Conservation (phyloP, 92 coral and sea anemone genomes). For the Zoanthus sociatus region DNA sequence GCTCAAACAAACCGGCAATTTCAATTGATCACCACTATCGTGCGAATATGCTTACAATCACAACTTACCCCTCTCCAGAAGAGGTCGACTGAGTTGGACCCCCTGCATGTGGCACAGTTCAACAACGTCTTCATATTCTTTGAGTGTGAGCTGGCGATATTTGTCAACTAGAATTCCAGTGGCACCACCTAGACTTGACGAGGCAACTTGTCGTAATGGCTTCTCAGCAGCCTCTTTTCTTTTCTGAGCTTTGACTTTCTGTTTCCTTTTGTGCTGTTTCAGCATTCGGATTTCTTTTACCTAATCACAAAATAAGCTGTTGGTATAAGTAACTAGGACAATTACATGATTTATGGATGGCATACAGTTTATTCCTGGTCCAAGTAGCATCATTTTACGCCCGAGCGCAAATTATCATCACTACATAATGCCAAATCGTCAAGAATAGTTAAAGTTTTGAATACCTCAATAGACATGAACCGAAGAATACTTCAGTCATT, state of each 20-base stretch:
- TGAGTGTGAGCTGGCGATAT: conserved; percentile 75
- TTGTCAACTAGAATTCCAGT: conserved; percentile 83
- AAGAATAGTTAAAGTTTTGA: too few relatives aligned
- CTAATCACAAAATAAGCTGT: conserved; percentile 47
- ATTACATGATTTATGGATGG: too few relatives aligned
- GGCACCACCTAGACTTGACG: conserved; percentile 88
- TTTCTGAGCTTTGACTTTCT: conserved; percentile 87
- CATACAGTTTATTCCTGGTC: too few relatives aligned
- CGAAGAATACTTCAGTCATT: too few relatives aligned
- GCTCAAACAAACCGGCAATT: too few relatives aligned
- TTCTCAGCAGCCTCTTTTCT: conserved; percentile 70
- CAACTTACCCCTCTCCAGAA: conserved; percentile 83
- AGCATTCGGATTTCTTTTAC: conserved; percentile 82
- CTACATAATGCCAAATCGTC: too few relatives aligned
- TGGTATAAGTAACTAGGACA: not conserved
- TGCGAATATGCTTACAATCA: too few relatives aligned
- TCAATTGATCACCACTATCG: too few relatives aligned
- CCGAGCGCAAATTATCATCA: too few relatives aligned
- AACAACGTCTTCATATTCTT: conserved; percentile 83
- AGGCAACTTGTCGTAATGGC: conserved; percentile 64
- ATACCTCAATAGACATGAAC: too few relatives aligned
- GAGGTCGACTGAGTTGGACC: conserved; percentile 78
- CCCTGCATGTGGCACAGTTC: conserved; percentile 96
- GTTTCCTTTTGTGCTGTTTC: conserved; percentile 89
- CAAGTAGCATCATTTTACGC: too few relatives aligned